These are phyloP conservation scores for Lipophrys pholis DNA, from an alignment of 2,113 vertebrate species.

Conservation along the genomic window DNA sequence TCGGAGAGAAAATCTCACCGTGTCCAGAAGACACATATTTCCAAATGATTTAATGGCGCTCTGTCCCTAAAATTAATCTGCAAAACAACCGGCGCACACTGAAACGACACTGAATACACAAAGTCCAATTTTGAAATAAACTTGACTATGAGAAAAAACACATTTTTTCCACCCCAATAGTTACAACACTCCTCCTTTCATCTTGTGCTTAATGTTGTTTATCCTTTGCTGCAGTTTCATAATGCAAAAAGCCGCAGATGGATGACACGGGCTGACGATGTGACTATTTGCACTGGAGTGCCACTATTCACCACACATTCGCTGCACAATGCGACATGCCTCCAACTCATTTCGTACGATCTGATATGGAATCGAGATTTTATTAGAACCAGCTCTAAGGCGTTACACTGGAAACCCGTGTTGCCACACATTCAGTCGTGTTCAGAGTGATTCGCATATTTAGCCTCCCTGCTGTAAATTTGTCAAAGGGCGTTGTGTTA, in stretches of 20 bases:
- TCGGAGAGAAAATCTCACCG: no score
- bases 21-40: no score
- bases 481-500: no score
- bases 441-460: no score
- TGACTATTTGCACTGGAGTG: neutral
- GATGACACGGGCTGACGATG: neutral
- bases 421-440: neutral
- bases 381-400: neutral
- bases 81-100: no score
- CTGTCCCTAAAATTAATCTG: no score
- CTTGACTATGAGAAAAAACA: neutral
- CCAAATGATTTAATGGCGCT: no score
- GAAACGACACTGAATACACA: no score
- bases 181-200: neutral
- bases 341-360: neutral
- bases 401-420: neutral
- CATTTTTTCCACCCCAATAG: neutral
- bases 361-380: neutral
- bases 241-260: neutral
- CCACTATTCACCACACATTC: neutral
- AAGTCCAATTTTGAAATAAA: neutral
- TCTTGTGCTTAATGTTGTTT: neutral
- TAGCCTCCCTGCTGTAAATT: no score
- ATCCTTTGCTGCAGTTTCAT: neutral
- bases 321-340: neutral